A percentile compares a stretch with the other conserved stretches of the same genome.
phyloP scores from a whole-genome alignment of 92 coral and sea anemone genomes.

The Paramuricea clavata region DNA sequence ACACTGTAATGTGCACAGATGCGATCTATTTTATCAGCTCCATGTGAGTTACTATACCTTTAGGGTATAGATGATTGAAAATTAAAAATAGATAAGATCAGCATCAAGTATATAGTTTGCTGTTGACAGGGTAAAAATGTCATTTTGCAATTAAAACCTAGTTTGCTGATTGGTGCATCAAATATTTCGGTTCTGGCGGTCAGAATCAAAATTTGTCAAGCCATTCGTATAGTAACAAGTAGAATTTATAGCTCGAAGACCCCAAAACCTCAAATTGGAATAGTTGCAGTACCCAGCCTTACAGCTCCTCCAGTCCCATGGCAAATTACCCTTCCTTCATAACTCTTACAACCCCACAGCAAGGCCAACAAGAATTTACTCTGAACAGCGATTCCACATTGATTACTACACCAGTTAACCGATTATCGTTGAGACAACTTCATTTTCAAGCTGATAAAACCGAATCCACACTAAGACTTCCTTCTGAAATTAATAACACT shows the following conservation, averaged over 20 bases:
- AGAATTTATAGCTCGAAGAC: not conserved
- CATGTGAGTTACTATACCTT: not conserved
- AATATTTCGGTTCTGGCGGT: not conserved
- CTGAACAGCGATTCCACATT: not conserved
- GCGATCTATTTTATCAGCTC: not conserved
- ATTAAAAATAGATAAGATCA: not conserved
- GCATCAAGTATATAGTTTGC: not conserved
- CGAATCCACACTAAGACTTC: not conserved
- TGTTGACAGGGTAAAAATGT: not conserved
- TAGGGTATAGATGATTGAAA: not conserved
- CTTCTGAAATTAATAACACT: not conserved
- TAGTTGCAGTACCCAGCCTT: not conserved
- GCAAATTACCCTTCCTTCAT: not conserved
- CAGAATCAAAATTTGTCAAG: not conserved
- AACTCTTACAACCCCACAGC: not conserved
- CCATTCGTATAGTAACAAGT: not conserved
- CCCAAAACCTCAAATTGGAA: not conserved
- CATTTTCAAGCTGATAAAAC: not conserved
- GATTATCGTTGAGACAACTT: not conserved
- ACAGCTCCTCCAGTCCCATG: not conserved
- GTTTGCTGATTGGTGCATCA: not conserved
- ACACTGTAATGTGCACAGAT: not conserved
- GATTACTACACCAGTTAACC: not conserved
- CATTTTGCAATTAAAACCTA: not conserved
- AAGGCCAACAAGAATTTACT: not conserved